These are phyloP conservation scores for Ciona savignyi DNA, from an alignment of 23 tunicate species.

Conservation along the genomic window DNA sequence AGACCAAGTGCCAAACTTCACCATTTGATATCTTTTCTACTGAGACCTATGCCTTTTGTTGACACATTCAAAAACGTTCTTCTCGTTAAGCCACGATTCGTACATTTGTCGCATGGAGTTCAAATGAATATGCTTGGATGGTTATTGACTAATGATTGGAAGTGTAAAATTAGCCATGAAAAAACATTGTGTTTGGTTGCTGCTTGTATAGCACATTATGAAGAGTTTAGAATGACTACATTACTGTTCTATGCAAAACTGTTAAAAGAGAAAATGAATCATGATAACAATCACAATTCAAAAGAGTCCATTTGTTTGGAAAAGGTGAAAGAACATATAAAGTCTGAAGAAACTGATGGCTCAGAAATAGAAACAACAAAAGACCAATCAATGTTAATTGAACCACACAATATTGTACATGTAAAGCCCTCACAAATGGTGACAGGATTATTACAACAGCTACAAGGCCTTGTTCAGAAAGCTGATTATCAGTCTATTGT, in stretches of 20 bases:
- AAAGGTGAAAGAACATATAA: too few relatives aligned
- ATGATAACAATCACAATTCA: too few relatives aligned
- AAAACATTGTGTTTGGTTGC: not conserved
- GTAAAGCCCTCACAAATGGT: too few relatives aligned
- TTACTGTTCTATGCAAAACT: not conserved
- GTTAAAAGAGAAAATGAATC: too few relatives aligned
- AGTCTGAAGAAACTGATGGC: too few relatives aligned
- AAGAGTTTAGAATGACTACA: not conserved
- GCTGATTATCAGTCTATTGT: too few relatives aligned
- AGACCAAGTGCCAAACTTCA: not conserved
- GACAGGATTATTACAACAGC: too few relatives aligned
- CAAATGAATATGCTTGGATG: not conserved
- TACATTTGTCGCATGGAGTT: not conserved
- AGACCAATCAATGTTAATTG: too few relatives aligned
- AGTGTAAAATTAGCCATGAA: not conserved
- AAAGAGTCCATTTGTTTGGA: too few relatives aligned
- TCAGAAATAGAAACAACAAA: too few relatives aligned
- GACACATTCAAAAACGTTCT: not conserved
- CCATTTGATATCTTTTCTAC: not conserved
- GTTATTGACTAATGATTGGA: not conserved
- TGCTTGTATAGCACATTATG: not conserved
- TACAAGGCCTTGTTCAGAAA: too few relatives aligned
- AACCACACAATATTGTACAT: too few relatives aligned
- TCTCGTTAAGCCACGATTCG: not conserved
- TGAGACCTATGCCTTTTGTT: not conserved